phyloP scores from a whole-genome alignment of 1,140 invertebrate species.

The Pogonomyrmex californicus region DNA sequence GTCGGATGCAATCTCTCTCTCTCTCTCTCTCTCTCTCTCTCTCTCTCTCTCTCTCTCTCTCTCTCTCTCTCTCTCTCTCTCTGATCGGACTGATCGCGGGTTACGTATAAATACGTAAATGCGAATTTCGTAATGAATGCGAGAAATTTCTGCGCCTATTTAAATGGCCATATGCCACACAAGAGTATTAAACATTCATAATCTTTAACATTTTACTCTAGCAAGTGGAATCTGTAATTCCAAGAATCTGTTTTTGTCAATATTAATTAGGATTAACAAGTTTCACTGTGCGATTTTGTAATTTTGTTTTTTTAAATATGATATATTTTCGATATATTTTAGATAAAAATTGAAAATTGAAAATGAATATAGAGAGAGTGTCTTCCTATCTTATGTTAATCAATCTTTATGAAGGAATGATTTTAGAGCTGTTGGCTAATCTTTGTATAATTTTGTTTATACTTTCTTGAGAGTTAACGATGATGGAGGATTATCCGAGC shows the following conservation, averaged over 20 bases:
- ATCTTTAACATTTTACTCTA: background rate
- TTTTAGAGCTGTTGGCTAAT: background rate
- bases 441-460: background rate
- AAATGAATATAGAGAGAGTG: too few relatives aligned
- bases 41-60: too few relatives aligned
- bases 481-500: background rate
- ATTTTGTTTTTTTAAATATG: too few relatives aligned
- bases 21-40: too few relatives aligned
- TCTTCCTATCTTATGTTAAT: background rate
- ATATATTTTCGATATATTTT: too few relatives aligned
- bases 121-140: background rate
- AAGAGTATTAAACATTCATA: background rate
- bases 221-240: background rate
- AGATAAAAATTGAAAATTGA: too few relatives aligned
- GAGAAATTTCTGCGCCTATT: background rate
- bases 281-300: background rate
- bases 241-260: background rate
- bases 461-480: background rate
- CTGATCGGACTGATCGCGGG: background rate
- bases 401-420: background rate
- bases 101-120: background rate
- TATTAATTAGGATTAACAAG: background rate
- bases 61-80: too few relatives aligned
- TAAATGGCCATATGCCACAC: background rate
- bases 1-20: background rate